Conservation (phyloP, 2,888 invertebrate species). For the Luffia ferchaultella region DNA sequence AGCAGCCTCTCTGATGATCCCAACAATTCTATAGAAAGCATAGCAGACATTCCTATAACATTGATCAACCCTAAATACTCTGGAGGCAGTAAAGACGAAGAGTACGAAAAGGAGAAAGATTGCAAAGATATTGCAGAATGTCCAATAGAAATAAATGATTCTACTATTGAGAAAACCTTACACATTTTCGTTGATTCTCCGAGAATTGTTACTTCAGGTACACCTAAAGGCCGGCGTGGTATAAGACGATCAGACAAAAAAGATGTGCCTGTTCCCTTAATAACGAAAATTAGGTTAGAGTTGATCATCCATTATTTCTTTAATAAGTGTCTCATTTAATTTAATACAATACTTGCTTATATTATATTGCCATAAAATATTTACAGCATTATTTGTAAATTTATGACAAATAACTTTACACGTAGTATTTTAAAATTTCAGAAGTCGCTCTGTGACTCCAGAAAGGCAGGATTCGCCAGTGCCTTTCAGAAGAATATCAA, state of each 20-base stretch:
- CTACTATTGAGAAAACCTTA: not conserved
- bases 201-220: constrained; percentile 20
- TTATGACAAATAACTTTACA: not conserved
- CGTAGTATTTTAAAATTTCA: constrained; percentile 13
- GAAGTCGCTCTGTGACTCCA: constrained; percentile 32
- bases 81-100: constrained; percentile 17
- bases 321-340: constrained; percentile 24
- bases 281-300: constrained; percentile 18
- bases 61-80: constrained; percentile 46
- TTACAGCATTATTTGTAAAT: not conserved
- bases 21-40: constrained; percentile 48
- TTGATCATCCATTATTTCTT: constrained; percentile 28
- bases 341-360: not conserved
- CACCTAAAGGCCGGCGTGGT: constrained; percentile 34
- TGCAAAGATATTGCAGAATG: not conserved
- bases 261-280: not conserved
- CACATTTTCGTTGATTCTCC: not conserved
- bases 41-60: constrained; percentile 50
- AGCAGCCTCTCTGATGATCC: constrained; percentile 54
- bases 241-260: constrained; percentile 22
- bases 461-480: constrained; percentile 38
- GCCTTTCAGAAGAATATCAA: not conserved
- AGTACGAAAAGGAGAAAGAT: not conserved
- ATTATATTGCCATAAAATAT: not conserved
- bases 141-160: not conserved